phyloP scores from a whole-genome alignment of 2,113 vertebrate genomes.

The Mesocricetus auratus region DNA sequence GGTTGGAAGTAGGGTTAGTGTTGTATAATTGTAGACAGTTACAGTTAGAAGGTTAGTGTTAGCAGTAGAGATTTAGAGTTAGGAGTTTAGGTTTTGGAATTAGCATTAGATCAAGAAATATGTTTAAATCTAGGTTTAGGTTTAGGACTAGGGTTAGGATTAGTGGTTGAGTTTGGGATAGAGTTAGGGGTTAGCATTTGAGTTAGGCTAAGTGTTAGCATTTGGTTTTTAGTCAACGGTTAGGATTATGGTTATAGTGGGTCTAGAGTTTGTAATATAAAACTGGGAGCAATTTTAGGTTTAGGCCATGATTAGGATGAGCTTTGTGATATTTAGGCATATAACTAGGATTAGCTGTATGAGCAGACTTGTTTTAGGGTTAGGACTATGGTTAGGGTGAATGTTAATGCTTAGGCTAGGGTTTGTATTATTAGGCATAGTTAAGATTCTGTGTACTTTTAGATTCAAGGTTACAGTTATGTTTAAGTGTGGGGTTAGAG shows the following conservation, averaged over 20 bases:
- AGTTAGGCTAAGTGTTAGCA: no score
- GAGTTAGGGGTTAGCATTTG: no score
- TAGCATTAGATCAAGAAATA: background rate
- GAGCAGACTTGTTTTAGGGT: background rate
- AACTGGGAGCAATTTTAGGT: background rate
- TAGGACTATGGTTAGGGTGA: background rate
- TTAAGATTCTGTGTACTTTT: background rate
- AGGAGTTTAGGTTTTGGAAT: no score
- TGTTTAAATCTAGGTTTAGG: background rate
- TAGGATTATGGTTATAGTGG: no score
- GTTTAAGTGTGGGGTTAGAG: background rate
- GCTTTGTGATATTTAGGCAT: background rate
- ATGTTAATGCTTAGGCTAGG: background rate
- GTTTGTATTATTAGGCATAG: background rate
- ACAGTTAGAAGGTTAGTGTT: background rate
- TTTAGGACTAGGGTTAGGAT: no score
- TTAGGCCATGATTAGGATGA: background rate
- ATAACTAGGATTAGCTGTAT: background rate
- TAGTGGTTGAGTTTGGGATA: no score
- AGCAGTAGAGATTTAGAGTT: background rate
- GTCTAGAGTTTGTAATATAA: no score
- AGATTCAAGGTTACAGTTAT: background rate
- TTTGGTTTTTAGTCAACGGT: no score
- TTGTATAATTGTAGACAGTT: background rate
- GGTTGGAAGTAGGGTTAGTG: background rate